phyloP scores from a whole-genome alignment of 2,888 invertebrate genomes.

The Parnassius smintheus region DNA sequence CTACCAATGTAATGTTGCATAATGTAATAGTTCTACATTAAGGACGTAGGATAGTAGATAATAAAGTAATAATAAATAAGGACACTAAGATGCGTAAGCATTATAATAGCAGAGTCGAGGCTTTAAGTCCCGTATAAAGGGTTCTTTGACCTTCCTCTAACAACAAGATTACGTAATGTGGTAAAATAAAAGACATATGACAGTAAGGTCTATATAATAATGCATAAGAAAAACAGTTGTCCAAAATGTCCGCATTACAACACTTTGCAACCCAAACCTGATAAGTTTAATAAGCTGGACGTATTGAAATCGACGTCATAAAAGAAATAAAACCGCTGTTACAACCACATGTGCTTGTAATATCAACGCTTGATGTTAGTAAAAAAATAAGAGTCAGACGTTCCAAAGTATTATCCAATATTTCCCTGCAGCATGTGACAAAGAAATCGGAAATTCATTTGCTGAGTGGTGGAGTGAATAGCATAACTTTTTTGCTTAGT shows the following conservation, averaged over 20 bases:
- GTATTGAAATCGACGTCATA: conserved; percentile 26
- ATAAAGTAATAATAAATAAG: too few relatives aligned
- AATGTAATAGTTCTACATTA: too few relatives aligned
- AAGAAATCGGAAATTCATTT: conserved; percentile 25
- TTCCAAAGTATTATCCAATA: conserved; percentile 24
- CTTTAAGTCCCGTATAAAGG: too few relatives aligned
- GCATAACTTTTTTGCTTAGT: too few relatives aligned
- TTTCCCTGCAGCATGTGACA: conserved; percentile 18
- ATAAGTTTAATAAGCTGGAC: conserved; percentile 24
- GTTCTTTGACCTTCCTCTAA: too few relatives aligned
- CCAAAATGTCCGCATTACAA: conserved; percentile 19
- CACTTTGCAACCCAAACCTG: conserved; percentile 18
- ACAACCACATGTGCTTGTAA: conserved; percentile 24
- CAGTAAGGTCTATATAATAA: too few relatives aligned
- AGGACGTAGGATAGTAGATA: too few relatives aligned
- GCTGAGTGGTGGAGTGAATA: not conserved
- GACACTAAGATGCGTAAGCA: too few relatives aligned
- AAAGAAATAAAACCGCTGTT: conserved; percentile 27
- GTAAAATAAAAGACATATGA: too few relatives aligned
- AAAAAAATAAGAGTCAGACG: conserved; percentile 26
- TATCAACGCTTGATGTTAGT: conserved; percentile 25
- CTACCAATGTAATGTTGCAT: too few relatives aligned
- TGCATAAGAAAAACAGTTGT: conserved; percentile 9
- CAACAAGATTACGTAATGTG: too few relatives aligned
- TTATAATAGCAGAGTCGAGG: too few relatives aligned